Evolutionary conservation across 30 jellyfish, hydroid and myxozoan genomes (phyloP), one percentile per base, ranked within the genome.

Genomic region (Turritopsis rubra): DNA sequence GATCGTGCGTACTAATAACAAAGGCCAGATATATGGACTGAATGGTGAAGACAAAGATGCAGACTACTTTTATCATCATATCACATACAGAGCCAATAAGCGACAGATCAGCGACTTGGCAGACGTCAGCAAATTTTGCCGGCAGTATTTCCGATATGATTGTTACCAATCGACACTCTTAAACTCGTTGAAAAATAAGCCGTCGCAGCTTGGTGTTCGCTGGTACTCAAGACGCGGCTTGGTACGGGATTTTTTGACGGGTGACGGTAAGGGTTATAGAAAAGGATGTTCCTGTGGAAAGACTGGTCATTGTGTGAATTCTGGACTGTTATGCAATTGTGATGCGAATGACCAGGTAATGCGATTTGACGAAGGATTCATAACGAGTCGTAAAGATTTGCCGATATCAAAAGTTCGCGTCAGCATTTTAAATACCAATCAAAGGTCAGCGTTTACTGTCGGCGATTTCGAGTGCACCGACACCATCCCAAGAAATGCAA

Each of bases 191-290:
- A 73, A 66, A 18, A 26, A n/a, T 0, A 87, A 52, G n/a, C 29
- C 85, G 17, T 23, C 88, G 4, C 26, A 71, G 24, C 28, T 65
- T 18, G 88, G 88, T 3, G 1, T 82, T n/a, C 84, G 88, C n/a
- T 82, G 88, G 88, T 82, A 21, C 66, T 65, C 85, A 18, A 66
- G 88, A 25, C 28, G 52, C 1, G 88, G 88, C 16, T 68, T 21
- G 17, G 86, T 71, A 1, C 75, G 72, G 31, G 26, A 66, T 52
- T 65, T 27, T 71, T 82, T 87, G 88, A 21, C 52, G 5, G 85
- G 88, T 65, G 87, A 31, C 22, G 23, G 18, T 25, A 23, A 68
- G 19, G 28, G 66, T 8, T 23, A 80, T 26, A 17, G 72, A 0
- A 21, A 25, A 20, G 24, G 71, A 18, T 80, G 87, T 65, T 19